These are phyloP conservation scores for Gryllus bimaculatus DNA, from an alignment of 1,140 invertebrate species.

Conservation along the genomic window DNA sequence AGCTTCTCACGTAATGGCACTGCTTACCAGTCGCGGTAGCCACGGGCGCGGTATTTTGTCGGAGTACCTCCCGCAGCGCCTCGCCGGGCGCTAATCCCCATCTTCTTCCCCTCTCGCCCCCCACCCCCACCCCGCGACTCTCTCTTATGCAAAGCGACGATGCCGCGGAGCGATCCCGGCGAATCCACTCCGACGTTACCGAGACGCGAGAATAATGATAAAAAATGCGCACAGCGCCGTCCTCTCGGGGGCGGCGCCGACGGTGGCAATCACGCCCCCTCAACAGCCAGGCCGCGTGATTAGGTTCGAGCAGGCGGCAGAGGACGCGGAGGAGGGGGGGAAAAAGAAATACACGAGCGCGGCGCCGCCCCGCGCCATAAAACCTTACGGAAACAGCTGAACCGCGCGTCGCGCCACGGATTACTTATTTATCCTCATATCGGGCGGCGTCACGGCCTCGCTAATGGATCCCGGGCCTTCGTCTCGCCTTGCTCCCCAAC, in stretches of 20 bases:
- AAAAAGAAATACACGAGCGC: background rate
- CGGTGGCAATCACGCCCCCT: background rate
- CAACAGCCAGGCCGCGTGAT: background rate
- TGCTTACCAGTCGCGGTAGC: background rate
- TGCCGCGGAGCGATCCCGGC: background rate
- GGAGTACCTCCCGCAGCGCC: background rate
- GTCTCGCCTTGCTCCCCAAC: background rate
- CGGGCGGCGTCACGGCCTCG: background rate
- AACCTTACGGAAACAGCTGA: background rate
- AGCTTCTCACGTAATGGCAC: background rate
- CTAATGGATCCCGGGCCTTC: background rate
- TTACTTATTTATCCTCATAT: conserved; percentile 6
- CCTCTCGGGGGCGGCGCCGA: background rate
- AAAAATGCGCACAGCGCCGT: background rate
- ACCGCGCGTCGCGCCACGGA: background rate
- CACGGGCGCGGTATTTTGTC: background rate
- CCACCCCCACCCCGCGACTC: no score
- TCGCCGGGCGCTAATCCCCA: background rate
- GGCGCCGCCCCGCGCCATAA: background rate
- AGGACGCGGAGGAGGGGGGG: background rate
- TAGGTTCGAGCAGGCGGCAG: background rate
- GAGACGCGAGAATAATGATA: background rate
- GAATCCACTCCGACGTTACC: background rate
- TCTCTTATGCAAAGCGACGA: background rate
- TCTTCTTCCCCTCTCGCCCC: no score